A percentile compares a stretch with the other conserved stretches of the same genome.
Conservation (phyloP, 2,888 invertebrate genomes). For the Dolichomitus sp. region DNA sequence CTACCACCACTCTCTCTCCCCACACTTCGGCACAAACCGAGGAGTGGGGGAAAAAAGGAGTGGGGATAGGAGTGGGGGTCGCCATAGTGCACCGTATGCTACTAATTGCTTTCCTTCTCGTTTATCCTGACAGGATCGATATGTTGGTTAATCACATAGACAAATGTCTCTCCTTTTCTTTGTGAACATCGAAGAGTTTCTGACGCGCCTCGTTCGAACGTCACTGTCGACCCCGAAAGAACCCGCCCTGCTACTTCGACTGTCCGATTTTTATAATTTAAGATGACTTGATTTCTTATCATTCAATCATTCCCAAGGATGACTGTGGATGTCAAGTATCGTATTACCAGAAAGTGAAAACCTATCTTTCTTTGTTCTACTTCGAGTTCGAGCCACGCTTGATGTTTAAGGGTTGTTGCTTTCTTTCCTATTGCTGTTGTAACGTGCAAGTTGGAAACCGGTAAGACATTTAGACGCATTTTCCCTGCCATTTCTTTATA, state of each 20-base stretch:
- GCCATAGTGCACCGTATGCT: too few relatives aligned
- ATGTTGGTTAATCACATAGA: background rate
- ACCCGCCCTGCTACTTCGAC: constrained; percentile 14
- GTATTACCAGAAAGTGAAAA: background rate
- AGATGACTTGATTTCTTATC: constrained; percentile 25
- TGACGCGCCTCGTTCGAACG: constrained; percentile 44
- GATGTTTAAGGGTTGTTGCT: constrained; percentile 31
- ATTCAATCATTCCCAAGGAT: constrained; percentile 34
- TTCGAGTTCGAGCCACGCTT: background rate
- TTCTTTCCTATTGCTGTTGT: constrained; percentile 52
- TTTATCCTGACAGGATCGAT: too few relatives aligned
- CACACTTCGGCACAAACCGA: too few relatives aligned
- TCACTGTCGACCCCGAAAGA: constrained; percentile 4
- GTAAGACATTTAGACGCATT: constrained; percentile 5
- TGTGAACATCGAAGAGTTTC: constrained; percentile 20
- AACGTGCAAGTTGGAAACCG: constrained; percentile 35
- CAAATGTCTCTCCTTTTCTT: background rate
- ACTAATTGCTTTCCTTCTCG: too few relatives aligned
- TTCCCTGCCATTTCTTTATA: constrained; percentile 32
- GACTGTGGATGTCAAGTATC: background rate
- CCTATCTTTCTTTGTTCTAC: background rate
- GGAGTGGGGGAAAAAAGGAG: too few relatives aligned
- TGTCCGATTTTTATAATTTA: constrained; percentile 28
- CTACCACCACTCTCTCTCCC: too few relatives aligned
- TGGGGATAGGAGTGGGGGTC: too few relatives aligned